Evolutionary conservation across 2,113 vertebrate genomes (phyloP).

Genomic region (Spilogale gracilis): DNA sequence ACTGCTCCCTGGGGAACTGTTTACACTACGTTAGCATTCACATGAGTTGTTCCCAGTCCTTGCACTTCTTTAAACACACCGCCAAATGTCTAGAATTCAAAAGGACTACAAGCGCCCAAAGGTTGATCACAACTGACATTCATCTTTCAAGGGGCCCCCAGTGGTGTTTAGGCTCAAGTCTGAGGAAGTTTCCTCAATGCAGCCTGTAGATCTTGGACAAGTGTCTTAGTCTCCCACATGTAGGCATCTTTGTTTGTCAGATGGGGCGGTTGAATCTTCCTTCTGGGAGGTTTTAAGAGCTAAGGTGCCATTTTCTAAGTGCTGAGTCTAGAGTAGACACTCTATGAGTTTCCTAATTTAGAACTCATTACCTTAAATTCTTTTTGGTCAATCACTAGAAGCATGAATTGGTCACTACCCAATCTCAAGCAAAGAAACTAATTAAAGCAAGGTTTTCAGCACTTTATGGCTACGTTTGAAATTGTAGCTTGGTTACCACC

Average conservation of each 20-base stretch:
- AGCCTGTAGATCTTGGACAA: too few species aligned
- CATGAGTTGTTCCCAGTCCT: not conserved
- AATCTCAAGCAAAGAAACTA: not conserved
- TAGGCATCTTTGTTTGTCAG: not conserved
- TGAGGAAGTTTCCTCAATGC: not conserved
- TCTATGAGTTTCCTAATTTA: slow-evolving; percentile 27
- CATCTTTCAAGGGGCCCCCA: not conserved
- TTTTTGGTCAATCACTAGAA: not conserved
- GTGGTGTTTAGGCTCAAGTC: not conserved
- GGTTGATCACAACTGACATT: not conserved
- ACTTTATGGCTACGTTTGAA: not conserved
- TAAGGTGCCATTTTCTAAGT: not conserved
- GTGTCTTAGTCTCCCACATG: not conserved
- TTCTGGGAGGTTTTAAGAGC: not conserved
- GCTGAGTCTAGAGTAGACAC: not conserved
- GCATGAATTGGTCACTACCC: not conserved
- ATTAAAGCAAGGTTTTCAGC: not conserved
- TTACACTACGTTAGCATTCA: not conserved
- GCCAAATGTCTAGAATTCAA: not conserved
- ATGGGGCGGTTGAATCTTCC: not conserved
- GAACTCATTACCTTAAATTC: slow-evolving; percentile 17
- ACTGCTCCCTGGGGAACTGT: not conserved
- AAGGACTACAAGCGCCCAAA: not conserved
- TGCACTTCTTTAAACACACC: not conserved
- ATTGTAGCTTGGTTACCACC: not conserved